A percentile compares a stretch with the other conserved stretches of the same genome.
These are phyloP conservation scores for Venturia canescens DNA, from an alignment of 1,140 invertebrate species.

Conservation along the genomic window DNA sequence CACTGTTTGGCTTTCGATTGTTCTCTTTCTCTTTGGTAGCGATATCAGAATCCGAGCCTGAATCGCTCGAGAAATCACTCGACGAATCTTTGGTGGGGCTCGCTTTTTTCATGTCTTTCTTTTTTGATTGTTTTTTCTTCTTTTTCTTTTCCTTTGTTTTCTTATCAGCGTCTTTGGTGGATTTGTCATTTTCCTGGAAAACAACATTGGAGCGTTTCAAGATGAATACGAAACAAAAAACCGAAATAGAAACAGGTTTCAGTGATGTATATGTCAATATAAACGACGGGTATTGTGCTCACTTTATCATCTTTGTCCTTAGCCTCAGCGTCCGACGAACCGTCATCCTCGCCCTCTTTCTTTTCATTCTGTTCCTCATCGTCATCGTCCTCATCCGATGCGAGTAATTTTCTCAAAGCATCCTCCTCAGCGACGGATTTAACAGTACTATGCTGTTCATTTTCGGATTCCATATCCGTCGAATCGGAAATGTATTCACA, in stretches of 20 bases:
- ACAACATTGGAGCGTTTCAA: background rate
- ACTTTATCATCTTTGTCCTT: constrained; percentile 81
- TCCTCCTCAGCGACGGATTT: constrained; percentile 94
- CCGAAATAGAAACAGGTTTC: background rate
- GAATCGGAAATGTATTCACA: constrained; percentile 92
- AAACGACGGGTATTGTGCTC: constrained; percentile 53
- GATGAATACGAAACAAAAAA: background rate
- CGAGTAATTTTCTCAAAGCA: constrained; percentile 89
- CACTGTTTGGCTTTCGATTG: constrained; percentile 73
- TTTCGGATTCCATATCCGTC: constrained; percentile 87
- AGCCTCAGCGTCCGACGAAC: constrained; percentile 81
- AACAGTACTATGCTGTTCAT: constrained; percentile 83
- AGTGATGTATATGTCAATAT: no score
- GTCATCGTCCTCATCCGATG: constrained; percentile 93
- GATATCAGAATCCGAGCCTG: constrained; percentile 83
- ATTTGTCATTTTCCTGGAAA: constrained; percentile 72
- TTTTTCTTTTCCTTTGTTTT: constrained; percentile 71
- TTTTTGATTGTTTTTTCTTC: constrained; percentile 70
- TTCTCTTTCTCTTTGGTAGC: constrained; percentile 77
- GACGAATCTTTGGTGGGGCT: constrained; percentile 78
- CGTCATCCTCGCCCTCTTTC: constrained; percentile 79
- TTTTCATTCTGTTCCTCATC: constrained; percentile 85
- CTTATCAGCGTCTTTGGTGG: constrained; percentile 64
- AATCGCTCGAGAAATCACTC: constrained; percentile 86
- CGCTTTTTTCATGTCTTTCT: constrained; percentile 67